phyloP scores from a whole-genome alignment of 1,140 invertebrate genomes.

The Geopemphigus sp. region DNA sequence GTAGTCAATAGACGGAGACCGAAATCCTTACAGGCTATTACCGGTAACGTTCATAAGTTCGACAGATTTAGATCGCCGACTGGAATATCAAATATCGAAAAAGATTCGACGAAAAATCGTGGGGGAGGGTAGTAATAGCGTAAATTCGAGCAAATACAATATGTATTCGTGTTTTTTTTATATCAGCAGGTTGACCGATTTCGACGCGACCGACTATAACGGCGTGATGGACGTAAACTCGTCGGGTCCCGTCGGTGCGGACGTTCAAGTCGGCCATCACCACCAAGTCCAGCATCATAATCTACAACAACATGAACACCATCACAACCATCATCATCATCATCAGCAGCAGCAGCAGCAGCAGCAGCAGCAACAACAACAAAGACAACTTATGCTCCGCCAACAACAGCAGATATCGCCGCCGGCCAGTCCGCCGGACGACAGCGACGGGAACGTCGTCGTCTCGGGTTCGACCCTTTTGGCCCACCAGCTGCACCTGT shows the following conservation, averaged over 20 bases:
- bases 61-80: too few species aligned
- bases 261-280: neutral
- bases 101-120: too few species aligned
- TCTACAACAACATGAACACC: neutral
- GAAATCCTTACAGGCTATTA: too few species aligned
- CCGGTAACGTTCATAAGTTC: too few species aligned
- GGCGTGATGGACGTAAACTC: conserved; percentile 1
- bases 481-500: neutral
- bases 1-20: too few species aligned
- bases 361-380: neutral
- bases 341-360: neutral
- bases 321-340: neutral
- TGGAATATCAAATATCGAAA: too few species aligned
- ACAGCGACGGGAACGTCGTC: neutral
- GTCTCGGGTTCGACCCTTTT: neutral
- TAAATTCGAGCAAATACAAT: too few species aligned
- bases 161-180: too few species aligned
- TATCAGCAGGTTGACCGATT: conserved; percentile 4
- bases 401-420: neutral
- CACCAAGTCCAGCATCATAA: neutral
- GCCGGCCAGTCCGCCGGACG: neutral
- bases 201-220: neutral
- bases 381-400: neutral
- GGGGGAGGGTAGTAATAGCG: too few species aligned
- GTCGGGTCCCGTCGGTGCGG: neutral